phyloP scores from a whole-genome alignment of 23 tunicate species.

The Diplosoma virens region DNA sequence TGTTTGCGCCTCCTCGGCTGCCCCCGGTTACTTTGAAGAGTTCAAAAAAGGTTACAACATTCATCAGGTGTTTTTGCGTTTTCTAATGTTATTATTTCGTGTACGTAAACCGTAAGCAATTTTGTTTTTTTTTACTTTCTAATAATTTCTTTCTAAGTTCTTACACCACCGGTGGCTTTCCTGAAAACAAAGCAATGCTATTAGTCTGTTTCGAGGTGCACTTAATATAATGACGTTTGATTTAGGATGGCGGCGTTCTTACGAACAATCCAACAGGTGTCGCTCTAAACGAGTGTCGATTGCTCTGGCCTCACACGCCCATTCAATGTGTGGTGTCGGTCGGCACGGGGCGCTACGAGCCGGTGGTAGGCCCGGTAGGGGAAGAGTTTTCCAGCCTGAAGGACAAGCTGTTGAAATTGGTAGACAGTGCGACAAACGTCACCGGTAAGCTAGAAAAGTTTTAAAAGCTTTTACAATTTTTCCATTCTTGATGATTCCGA shows the following conservation, averaged over 20 bases:
- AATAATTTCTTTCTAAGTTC: not conserved
- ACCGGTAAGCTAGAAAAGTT: constrained; percentile 49
- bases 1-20: constrained; percentile 85
- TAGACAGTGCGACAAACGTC: constrained; percentile 86
- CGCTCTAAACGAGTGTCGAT: constrained; percentile 70
- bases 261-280: constrained; percentile 86
- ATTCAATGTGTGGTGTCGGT: constrained; percentile 87
- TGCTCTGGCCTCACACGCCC: constrained; percentile 78
- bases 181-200: not conserved
- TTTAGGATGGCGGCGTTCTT: constrained; percentile 81
- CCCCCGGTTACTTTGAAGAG: constrained; percentile 95
- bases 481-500: no score
- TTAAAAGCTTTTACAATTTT: no score
- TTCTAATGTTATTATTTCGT: no score
- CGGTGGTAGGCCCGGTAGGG: constrained; percentile 73
- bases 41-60: constrained; percentile 56
- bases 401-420: constrained; percentile 72
- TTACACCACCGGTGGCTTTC: not conserved
- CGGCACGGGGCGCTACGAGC: constrained; percentile 91
- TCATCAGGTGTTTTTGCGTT: constrained; percentile 65
- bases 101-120: no score
- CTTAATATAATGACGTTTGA: not conserved
- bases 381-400: constrained; percentile 61
- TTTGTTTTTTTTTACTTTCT: no score
- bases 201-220: not conserved